Evolutionary conservation across 2,888 invertebrate species (phyloP).

Genomic region (Cephonodes hylas): DNA sequence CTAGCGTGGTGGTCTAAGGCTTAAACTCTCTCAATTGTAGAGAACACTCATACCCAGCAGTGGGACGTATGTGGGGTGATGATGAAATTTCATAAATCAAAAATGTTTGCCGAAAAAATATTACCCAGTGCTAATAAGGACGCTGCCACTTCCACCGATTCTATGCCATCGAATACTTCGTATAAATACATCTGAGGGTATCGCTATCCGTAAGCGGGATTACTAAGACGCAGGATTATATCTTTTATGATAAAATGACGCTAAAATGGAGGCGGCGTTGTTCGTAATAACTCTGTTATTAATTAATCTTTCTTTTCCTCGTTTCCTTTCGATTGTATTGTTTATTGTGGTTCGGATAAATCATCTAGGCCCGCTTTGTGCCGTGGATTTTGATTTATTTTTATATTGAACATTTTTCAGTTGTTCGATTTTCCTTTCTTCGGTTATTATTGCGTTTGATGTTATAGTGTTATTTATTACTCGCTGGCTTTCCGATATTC

Average conservation of each 20-base stretch:
- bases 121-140: too few species aligned
- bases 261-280: conserved; percentile 34
- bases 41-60: too few species aligned
- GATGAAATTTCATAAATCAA: too few species aligned
- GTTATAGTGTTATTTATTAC: not conserved
- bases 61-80: too few species aligned
- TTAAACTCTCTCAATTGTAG: too few species aligned
- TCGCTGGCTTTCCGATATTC: too few species aligned
- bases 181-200: conserved; percentile 45
- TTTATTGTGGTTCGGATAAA: conserved; percentile 2
- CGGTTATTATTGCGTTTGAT: not conserved
- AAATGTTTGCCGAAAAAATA: too few species aligned
- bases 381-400: not conserved
- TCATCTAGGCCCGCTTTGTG: not conserved
- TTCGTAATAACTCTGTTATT: conserved; percentile 34
- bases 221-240: conserved; percentile 52
- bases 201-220: conserved; percentile 50
- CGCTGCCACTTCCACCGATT: conserved; percentile 29
- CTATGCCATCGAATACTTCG: conserved; percentile 22
- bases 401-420: not conserved
- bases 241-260: conserved; percentile 61
- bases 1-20: too few species aligned
- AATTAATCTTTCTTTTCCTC: conserved; percentile 47
- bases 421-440: not conserved
- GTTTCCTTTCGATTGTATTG: conserved; percentile 16